phyloP scores from a whole-genome alignment of 2,113 vertebrate genomes.

The Hippopotamus amphibius region DNA sequence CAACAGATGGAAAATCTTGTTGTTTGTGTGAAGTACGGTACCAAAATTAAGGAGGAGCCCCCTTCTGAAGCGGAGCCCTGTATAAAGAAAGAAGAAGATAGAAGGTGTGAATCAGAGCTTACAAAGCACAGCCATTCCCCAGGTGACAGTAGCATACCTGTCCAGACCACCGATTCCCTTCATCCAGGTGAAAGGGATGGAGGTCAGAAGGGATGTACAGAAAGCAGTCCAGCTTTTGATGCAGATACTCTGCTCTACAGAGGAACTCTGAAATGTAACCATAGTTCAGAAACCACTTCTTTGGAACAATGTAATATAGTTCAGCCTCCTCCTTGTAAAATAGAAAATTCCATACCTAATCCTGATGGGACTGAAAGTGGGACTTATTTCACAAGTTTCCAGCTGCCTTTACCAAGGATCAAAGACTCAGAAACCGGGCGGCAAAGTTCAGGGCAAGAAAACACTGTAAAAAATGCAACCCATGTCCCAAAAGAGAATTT shows the following conservation, averaged over 20 bases:
- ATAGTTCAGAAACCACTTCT: conserved; percentile 82
- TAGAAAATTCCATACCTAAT: conserved; percentile 81
- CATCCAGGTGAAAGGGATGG: conserved; percentile 63
- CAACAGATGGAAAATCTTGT: conserved; percentile 89
- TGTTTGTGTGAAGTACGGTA: conserved; percentile 88
- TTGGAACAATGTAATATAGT: conserved; percentile 81
- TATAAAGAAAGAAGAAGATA: conserved; percentile 77
- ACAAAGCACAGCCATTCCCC: conserved; percentile 36
- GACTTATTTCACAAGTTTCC: conserved; percentile 84
- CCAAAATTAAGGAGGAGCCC: conserved; percentile 84
- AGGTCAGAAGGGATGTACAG: conserved; percentile 73
- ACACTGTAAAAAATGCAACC: conserved; percentile 80
- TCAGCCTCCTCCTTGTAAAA: conserved; percentile 78
- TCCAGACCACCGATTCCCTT: conserved; percentile 67
- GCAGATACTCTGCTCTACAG: conserved; percentile 79
- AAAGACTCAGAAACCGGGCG: conserved; percentile 89
- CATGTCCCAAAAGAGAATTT: conserved; percentile 87
- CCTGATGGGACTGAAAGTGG: conserved; percentile 85
- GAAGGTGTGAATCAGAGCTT: conserved; percentile 70
- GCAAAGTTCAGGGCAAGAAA: conserved; percentile 76
- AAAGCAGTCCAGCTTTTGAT: conserved; percentile 81
- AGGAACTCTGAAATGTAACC: conserved; percentile 86
- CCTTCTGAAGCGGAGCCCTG: conserved; percentile 71
- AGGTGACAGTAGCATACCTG: conserved; percentile 55
- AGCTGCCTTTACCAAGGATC: conserved; percentile 91